Evolutionary conservation across 2,888 invertebrate species (phyloP).

Genomic region (Heterodera filipjevi): DNA sequence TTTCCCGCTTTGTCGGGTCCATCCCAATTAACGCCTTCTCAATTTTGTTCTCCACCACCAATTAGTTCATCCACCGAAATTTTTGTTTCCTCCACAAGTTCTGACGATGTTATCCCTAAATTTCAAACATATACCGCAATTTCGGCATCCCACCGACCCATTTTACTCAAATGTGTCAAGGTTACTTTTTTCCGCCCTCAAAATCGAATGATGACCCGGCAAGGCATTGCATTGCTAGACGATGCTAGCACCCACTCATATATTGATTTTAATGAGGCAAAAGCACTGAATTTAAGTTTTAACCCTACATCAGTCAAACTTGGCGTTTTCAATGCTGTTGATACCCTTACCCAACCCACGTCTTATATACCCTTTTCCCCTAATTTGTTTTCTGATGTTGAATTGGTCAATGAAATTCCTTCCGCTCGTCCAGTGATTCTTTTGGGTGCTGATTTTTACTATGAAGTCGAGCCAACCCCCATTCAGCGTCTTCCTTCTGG

Average conservation of each 20-base stretch:
- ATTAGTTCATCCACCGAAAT: no score
- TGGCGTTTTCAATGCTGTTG: not conserved
- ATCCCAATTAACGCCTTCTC: no score
- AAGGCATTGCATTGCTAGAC: not conserved
- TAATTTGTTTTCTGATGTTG: not conserved
- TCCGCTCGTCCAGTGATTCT: not conserved
- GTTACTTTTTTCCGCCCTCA: not conserved
- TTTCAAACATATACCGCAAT: not conserved
- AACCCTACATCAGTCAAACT: not conserved
- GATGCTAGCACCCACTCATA: conserved; percentile 13
- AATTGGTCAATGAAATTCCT: not conserved
- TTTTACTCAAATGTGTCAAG: not conserved
- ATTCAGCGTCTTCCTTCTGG: not conserved
- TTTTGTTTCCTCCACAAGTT: no score
- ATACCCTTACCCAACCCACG: not conserved
- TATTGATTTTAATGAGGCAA: not conserved
- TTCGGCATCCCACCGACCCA: not conserved
- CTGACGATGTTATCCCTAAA: no score
- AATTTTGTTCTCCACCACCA: no score
- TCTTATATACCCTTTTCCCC: not conserved
- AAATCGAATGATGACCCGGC: not conserved
- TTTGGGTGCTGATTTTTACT: not conserved
- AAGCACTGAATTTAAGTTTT: not conserved
- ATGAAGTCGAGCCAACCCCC: not conserved
- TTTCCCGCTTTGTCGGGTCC: no score